These are phyloP conservation scores for Emmelina monodactyla DNA, from an alignment of 2,888 invertebrate genomes.

Conservation along the genomic window DNA sequence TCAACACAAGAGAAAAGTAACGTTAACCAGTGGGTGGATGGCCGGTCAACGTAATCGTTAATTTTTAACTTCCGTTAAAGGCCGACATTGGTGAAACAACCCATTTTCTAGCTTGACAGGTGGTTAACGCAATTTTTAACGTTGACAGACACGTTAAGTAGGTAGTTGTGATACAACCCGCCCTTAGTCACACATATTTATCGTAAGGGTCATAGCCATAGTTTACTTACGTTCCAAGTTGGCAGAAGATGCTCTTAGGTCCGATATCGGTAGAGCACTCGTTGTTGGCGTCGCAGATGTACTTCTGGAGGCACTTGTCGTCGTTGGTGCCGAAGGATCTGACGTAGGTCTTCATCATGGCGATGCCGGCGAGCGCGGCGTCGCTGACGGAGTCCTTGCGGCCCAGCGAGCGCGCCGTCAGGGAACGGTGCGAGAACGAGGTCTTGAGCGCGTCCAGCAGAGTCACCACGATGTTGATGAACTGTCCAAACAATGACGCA, in stretches of 20 bases:
- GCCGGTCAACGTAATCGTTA: too few species aligned
- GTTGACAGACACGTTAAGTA: too few species aligned
- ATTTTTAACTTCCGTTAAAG: too few species aligned
- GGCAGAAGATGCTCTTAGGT: constrained; percentile 87
- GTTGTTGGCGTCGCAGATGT: constrained; percentile 88
- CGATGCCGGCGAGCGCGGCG: constrained; percentile 85
- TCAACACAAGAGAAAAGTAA: too few species aligned
- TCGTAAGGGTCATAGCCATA: too few species aligned
- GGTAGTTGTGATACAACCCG: too few species aligned
- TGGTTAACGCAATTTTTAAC: too few species aligned
- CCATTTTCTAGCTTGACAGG: too few species aligned
- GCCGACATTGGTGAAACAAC: too few species aligned
- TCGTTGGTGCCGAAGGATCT: constrained; percentile 79
- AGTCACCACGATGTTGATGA: constrained; percentile 91
- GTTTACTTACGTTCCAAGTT: constrained; percentile 93
- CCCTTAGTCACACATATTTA: too few species aligned
- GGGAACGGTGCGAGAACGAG: constrained; percentile 89
- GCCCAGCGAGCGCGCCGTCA: constrained; percentile 84
- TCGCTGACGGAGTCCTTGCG: constrained; percentile 90
- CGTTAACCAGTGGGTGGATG: too few species aligned
- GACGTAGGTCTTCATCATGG: constrained; percentile 89
- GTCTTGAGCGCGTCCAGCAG: constrained; percentile 91
- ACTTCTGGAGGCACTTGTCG: constrained; percentile 85
- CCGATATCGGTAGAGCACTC: constrained; percentile 85
- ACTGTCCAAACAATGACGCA: constrained; percentile 57